Conservation (phyloP, 1,140 invertebrate genomes). For the Aphidius gifuensis region DNA sequence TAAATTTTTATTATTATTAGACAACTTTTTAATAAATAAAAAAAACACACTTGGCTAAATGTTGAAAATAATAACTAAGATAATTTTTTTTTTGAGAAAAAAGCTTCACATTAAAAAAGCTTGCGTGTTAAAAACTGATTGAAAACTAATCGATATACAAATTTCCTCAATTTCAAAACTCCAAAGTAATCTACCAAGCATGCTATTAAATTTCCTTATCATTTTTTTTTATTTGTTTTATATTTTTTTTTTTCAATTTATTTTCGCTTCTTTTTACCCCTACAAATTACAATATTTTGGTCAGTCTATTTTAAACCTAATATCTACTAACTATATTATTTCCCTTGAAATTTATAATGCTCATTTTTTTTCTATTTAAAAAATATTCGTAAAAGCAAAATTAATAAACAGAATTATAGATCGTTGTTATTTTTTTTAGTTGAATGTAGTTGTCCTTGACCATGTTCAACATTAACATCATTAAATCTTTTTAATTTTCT, state of each 20-base stretch:
- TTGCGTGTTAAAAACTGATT: background rate
- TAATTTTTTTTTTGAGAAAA: too few species aligned
- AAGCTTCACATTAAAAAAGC: too few species aligned
- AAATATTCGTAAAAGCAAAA: too few species aligned
- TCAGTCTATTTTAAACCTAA: too few species aligned
- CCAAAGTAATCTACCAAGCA: background rate
- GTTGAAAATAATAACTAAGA: too few species aligned
- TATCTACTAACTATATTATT: background rate
- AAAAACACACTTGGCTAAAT: too few species aligned
- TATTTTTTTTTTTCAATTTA: background rate
- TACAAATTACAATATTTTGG: too few species aligned
- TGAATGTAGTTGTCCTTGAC: slow-evolving; percentile 20
- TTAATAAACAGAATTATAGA: too few species aligned
- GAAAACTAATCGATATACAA: slow-evolving; percentile 3
- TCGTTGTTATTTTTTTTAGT: background rate
- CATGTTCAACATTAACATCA: background rate
- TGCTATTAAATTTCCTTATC: background rate
- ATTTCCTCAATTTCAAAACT: background rate
- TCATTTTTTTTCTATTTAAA: too few species aligned
- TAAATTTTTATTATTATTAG: too few species aligned
- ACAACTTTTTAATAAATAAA: too few species aligned
- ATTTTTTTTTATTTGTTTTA: background rate
- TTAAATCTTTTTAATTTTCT: too few species aligned
- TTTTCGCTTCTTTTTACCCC: background rate
- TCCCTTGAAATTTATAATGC: background rate